Evolutionary conservation across 2,888 invertebrate species (phyloP), one percentile per base, ranked within the genome.

Genomic region (Synergus gifuensis): DNA sequence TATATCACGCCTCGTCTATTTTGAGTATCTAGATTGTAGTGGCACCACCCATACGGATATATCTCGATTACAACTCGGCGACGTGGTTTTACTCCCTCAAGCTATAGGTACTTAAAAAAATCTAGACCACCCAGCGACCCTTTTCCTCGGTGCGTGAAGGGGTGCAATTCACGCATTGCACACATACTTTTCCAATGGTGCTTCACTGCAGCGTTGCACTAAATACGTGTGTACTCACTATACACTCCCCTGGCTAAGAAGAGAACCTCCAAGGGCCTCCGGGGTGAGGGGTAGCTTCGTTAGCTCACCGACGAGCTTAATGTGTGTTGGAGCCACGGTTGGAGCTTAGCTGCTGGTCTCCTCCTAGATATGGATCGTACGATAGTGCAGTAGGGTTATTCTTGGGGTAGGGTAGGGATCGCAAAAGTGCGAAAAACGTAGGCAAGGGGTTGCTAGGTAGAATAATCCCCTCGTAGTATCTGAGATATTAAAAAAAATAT

Each of bases 91-190:
- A 77, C 44, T 63, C 62, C 64, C 40, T 62, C 66, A 49, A 79
- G 49, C 58, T 63, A 66, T 77, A 84, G 85, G 84, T 83, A 86
- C 87, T 88, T 86, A 79, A 86, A 87, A 86, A 89, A 89, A 91
- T 90, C 89, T 90, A 90, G 90, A 90, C 89, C 91, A 91, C 88
- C 90, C 89, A 89, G 89, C 90, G 88, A 90, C 89, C 90, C 89
- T 88, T 87, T 90, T 89, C 84, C 85, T 44, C 78, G 79, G 79
- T 84, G 85, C 84, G 83, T 83, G 83, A 86, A 87, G 86, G 84
- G 86, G 82, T 80, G 85, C 84, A 86, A 85, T 83, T 83, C 82
- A 83, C 84, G 84, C 85, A 85, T 82, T 62, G 83, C 82, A 78
- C 80, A 60, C 76, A 81, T 77, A 81, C 78, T 76, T 78, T 76